These are phyloP conservation scores for Pocillopora damicornis DNA, from an alignment of 64 coral and sea anemone genomes.

Conservation along the genomic window DNA sequence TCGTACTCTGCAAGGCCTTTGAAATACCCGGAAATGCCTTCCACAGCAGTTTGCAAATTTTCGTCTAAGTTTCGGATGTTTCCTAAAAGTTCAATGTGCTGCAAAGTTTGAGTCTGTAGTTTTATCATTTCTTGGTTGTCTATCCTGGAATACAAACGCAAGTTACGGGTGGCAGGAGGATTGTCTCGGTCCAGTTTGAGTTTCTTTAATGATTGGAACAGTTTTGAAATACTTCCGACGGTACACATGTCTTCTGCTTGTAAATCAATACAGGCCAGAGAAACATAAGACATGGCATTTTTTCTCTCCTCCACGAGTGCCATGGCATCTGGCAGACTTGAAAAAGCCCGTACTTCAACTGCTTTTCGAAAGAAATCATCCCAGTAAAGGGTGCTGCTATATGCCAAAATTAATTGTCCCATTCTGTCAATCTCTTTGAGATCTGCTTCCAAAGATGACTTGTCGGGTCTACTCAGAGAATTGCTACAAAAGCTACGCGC, in stretches of 20 bases:
- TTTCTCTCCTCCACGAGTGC: constrained; percentile 1
- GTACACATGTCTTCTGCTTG: constrained; percentile 35
- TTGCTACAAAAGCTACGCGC: constrained; percentile 27
- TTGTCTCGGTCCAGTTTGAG: neutral
- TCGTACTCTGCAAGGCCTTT: constrained; percentile 48
- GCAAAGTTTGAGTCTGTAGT: neutral
- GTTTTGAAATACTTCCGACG: constrained; percentile 32
- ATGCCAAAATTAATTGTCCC: constrained; percentile 19
- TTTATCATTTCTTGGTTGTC: constrained; percentile 6
- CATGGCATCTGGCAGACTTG: neutral
- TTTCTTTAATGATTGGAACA: constrained; percentile 7
- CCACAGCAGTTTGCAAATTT: constrained; percentile 12
- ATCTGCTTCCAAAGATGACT: neutral
- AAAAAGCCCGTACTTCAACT: neutral
- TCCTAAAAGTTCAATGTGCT: neutral
- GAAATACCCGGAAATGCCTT: constrained; percentile 33
- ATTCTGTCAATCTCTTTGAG: constrained; percentile 17
- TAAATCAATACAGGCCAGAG: constrained; percentile 29
- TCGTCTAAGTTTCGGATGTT: constrained; percentile 21
- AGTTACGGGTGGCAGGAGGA: neutral
- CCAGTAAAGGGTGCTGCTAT: constrained; percentile 28
- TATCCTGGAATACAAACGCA: constrained; percentile 26
- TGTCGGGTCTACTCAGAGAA: constrained; percentile 8
- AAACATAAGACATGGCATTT: neutral
- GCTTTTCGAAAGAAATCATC: constrained; percentile 14